These are phyloP conservation scores for Planiliza haematocheilus DNA, from an alignment of 2,113 vertebrate species.

Conservation along the genomic window DNA sequence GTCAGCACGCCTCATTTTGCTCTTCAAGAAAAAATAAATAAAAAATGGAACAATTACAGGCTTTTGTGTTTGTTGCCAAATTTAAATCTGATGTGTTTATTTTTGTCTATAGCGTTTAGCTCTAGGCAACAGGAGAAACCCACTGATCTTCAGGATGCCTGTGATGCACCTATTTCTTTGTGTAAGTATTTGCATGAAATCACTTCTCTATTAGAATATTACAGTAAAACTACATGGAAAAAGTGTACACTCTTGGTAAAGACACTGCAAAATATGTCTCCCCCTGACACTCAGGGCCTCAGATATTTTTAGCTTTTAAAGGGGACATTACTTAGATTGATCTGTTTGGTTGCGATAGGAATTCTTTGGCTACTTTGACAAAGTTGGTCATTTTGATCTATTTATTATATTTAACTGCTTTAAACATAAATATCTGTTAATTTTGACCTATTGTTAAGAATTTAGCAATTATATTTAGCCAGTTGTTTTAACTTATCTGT, in stretches of 20 bases:
- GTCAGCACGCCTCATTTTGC: neutral
- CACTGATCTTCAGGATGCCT: conserved; percentile 21
- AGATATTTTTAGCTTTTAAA: too few relatives aligned
- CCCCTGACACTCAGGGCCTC: too few relatives aligned
- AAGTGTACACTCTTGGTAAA: conserved; percentile 1
- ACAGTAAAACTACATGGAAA: neutral
- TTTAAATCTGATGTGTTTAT: conserved; percentile 37
- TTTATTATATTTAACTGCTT: too few relatives aligned
- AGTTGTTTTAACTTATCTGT: too few relatives aligned
- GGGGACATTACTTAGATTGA: too few relatives aligned
- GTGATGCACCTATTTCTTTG: conserved; percentile 1
- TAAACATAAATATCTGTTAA: too few relatives aligned
- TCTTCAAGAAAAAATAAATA: neutral
- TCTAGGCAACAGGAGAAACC: neutral
- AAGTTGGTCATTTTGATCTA: too few relatives aligned
- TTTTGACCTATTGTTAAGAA: too few relatives aligned
- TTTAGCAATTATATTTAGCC: too few relatives aligned
- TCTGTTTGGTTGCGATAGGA: too few relatives aligned
- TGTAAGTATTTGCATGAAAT: conserved; percentile 5
- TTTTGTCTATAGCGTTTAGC: conserved; percentile 30
- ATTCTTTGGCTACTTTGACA: too few relatives aligned
- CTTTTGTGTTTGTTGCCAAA: conserved; percentile 24
- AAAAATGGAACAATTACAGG: neutral
- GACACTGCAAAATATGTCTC: neutral
- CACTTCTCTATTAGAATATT: neutral